A percentile compares a stretch with the other conserved stretches of the same genome.
Evolutionary conservation across 2,888 invertebrate genomes (phyloP).

Genomic region (Drosophila suboccidentalis): DNA sequence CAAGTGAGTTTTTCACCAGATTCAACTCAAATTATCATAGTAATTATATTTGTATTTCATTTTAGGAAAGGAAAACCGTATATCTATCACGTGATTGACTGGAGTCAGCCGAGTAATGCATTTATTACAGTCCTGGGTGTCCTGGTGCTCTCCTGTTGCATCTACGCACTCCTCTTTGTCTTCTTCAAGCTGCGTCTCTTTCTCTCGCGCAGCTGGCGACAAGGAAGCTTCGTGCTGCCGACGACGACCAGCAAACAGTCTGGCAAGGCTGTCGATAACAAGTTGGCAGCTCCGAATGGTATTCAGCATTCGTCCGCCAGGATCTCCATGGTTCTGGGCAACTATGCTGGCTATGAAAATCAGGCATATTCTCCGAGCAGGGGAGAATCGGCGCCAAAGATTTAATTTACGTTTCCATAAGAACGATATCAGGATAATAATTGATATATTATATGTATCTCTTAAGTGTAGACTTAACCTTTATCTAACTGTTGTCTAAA

Average conservation of each 20-base stretch:
- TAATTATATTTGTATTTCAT: background rate
- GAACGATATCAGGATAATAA: background rate
- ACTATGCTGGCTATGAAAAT: conserved; percentile 82
- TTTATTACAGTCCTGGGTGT: conserved; percentile 79
- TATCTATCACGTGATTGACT: conserved; percentile 92
- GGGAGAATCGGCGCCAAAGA: conserved; percentile 57
- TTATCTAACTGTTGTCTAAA: conserved; percentile 5
- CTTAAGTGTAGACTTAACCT: conserved; percentile 3
- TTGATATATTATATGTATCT: background rate
- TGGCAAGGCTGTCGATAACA: conserved; percentile 36
- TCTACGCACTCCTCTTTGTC: conserved; percentile 82
- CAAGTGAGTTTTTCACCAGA: conserved; percentile 81
- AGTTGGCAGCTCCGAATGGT: conserved; percentile 55
- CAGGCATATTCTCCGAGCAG: conserved; percentile 72
- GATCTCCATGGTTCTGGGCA: conserved; percentile 85
- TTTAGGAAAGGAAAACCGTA: conserved; percentile 87
- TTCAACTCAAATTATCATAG: background rate
- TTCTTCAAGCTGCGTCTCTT: conserved; percentile 83
- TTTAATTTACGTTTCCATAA: conserved; percentile 21
- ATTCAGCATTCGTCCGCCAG: conserved; percentile 82
- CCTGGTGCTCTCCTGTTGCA: conserved; percentile 77
- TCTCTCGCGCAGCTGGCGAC: conserved; percentile 74
- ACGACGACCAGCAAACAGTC: conserved; percentile 67
- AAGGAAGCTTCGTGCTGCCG: conserved; percentile 74
- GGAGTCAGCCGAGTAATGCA: conserved; percentile 88